Base-by-base conservation (phyloP, 2,113 vertebrate genomes). In the human region DNA sequence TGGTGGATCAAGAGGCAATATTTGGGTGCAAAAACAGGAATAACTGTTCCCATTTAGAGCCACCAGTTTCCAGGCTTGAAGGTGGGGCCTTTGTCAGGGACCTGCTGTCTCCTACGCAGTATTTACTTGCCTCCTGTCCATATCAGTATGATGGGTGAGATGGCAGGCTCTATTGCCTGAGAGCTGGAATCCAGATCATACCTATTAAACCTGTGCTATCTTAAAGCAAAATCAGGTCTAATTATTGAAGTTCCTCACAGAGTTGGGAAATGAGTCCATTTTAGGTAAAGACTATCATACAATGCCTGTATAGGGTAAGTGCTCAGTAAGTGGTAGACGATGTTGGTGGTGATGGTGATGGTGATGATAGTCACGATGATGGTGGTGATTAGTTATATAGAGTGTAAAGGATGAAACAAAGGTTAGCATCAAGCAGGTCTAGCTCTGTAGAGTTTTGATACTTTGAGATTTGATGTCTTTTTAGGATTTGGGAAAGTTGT, bases 401-500 rank as follows among this genome's bases (percentile, higher is more conserved):
- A 72, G 12, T 1, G 8, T n/a, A 20, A 52, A 22, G 30, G 7
- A 48, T 40, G 40, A 73, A 91, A 83, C 6, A 16, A 61, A 64
- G 68, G 8, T 43, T 84, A 40, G 45, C 55, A 16, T 80, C 32
- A n/a, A 50, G 38, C 30, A 90, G 23, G 6, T 55, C 35, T 81
- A 64, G 40, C 38, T 95, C 52, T 55, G 59, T 38, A 14, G 59
- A 72, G 10, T 82, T 88, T 79, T 81, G 22, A 48, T 81, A 55
- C 32, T 45, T 79, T 73, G 90, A 64, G 72, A 40, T 5, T 72
- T 43, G 23, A 32, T 76, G 17, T 16, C 25, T 48, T 90, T 92
- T 72, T 66, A 81, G 82, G 16, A 80, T 76, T 92, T 84, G 27
- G 40, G 30, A n/a, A 90, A 80, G 72, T 91, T 78, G 64, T 92